Evolutionary conservation across 2,113 vertebrate genomes (phyloP), one percentile per base, ranked within the genome.

Genomic region (Pionites leucogaster): DNA sequence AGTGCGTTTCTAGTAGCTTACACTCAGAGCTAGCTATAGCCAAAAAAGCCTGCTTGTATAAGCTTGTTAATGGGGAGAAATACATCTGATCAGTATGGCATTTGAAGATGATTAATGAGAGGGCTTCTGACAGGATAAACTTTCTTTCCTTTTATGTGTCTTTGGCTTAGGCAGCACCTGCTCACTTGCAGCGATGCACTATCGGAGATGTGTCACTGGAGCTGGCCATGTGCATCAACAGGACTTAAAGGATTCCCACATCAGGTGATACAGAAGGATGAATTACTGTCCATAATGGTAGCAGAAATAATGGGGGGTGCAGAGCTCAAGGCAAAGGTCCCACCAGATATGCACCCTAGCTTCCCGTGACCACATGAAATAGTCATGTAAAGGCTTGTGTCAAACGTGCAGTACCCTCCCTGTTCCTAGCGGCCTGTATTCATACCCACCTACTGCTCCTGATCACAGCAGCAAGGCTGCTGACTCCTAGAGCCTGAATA

Each of bases 71-170:
- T 84, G 90, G 90, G 49, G 46, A 96, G 91, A 96, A 98, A 95
- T 88, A 97, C 67, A 96, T 97, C 95, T 97, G 96, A 97, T 98
- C 47, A 62, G 76, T 86, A 79, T 70, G 92, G 97, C 94, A 97
- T 94, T 95, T 97, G 92, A 81, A 85, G 90, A 96, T 98, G 98
- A 99, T 98, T 98, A 97, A 98, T 99, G 98, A 92, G 88, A 94
- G 44, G 82, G 69, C 86, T 95, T 90, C 83, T 97, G 92, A 92
- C 92, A 97, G 93, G 88, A 86, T 94, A 93, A 97, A 97, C 86
- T 95, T 94, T 92, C 90, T 88, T 96, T 97, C 65, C 88, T 97
- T 98, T 95, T 94, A 93, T 67, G 82, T 93, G 96, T 93, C 93
- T 84, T 92, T 93, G 92, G 95, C 89, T 92, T 79, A 84, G 78